phyloP scores from a whole-genome alignment of 2,113 vertebrate species.

The Seriola quinqueradiata region DNA sequence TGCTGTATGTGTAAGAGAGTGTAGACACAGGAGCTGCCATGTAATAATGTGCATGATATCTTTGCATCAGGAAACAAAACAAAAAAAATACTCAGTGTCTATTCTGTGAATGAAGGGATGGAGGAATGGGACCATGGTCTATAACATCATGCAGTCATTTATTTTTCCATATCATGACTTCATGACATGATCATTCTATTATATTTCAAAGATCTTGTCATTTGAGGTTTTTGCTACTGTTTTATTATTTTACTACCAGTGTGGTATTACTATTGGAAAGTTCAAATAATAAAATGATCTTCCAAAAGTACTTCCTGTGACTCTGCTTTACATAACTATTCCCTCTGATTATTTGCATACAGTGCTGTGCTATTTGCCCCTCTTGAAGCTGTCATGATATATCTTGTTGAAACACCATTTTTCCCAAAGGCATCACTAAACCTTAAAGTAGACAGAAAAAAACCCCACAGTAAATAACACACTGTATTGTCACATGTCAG shows the following conservation, averaged over 20 bases:
- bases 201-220: neutral
- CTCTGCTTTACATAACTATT: neutral
- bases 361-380: neutral
- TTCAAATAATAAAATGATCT: neutral
- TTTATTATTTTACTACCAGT: neutral
- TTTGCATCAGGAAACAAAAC: neutral
- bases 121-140: neutral
- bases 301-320: neutral
- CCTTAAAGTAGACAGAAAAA: neutral
- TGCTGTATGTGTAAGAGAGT: neutral
- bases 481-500: neutral
- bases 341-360: neutral
- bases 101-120: neutral
- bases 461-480: neutral
- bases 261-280: neutral
- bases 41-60: too few species aligned
- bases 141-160: too few species aligned
- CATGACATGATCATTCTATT: neutral
- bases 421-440: neutral
- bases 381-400: neutral
- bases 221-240: too few species aligned
- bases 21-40: too few species aligned
- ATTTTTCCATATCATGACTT: neutral
- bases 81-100: neutral
- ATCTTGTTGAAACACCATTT: neutral